A percentile compares a stretch with the other conserved stretches of the same genome.
phyloP scores from a whole-genome alignment of 2,888 invertebrate species.

The Netelia virgata region DNA sequence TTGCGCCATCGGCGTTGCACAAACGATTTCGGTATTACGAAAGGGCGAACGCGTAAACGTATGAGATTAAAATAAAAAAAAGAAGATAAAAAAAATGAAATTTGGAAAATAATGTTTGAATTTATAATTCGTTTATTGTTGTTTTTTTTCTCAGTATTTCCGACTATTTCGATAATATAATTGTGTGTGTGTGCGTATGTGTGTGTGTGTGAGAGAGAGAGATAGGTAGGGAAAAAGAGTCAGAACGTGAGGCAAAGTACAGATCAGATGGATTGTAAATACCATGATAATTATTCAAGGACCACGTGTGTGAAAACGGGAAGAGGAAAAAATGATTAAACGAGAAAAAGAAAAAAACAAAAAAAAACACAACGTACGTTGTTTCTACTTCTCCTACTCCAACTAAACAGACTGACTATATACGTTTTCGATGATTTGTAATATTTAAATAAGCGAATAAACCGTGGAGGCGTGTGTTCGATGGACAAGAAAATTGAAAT shows the following conservation, averaged over 20 bases:
- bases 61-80: conserved; percentile 34
- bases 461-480: conserved; percentile 56
- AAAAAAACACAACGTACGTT: conserved; percentile 65
- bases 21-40: conserved; percentile 31
- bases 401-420: conserved; percentile 83
- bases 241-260: conserved; percentile 48
- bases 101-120: not conserved
- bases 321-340: conserved; percentile 39
- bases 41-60: conserved; percentile 1
- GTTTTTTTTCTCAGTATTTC: conserved; percentile 23
- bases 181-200: conserved; percentile 18
- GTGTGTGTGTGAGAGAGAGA: conserved; percentile 32
- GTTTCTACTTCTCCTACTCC: conserved; percentile 76
- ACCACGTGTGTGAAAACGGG: conserved; percentile 60
- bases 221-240: conserved; percentile 13
- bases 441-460: conserved; percentile 66
- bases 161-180: conserved; percentile 21
- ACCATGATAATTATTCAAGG: conserved; percentile 61
- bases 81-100: conserved; percentile 46
- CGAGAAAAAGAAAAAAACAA: conserved; percentile 39
- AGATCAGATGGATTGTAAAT: conserved; percentile 57
- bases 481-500: conserved; percentile 41
- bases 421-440: conserved; percentile 79
- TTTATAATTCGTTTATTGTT: not conserved
- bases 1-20: not conserved